These are phyloP conservation scores for Corbicula japonica DNA, from an alignment of 2,888 invertebrate species.

Conservation along the genomic window DNA sequence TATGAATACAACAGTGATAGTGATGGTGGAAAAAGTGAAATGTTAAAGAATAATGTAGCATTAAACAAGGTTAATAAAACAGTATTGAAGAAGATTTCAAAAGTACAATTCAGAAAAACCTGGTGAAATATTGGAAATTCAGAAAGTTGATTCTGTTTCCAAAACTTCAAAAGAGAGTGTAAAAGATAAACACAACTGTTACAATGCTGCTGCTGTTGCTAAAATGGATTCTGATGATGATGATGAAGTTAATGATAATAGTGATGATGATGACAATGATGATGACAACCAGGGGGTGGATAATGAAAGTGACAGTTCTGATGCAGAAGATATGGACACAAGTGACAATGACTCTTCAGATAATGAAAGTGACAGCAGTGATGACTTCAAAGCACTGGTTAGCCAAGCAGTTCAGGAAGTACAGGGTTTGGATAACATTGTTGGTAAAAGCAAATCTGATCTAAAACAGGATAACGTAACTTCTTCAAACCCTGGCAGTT, in stretches of 20 bases:
- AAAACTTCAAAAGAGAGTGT: too few species aligned
- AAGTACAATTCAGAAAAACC: too few species aligned
- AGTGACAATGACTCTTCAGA: neutral
- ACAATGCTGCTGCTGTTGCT: neutral
- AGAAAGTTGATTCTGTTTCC: too few species aligned
- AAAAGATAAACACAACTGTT: neutral
- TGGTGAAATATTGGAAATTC: too few species aligned
- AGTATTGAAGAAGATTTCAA: neutral
- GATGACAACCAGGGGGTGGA: conserved; percentile 5
- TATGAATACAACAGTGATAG: neutral
- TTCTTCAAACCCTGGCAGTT: too few species aligned
- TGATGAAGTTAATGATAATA: neutral
- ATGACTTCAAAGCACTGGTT: too few species aligned
- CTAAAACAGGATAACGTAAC: too few species aligned
- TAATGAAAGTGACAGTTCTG: conserved; percentile 23
- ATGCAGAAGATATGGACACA: conserved; percentile 10
- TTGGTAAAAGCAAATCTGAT: too few species aligned
- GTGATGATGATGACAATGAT: neutral
- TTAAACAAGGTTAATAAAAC: neutral
- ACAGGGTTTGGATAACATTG: too few species aligned
- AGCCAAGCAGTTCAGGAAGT: too few species aligned
- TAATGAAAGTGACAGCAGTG: too few species aligned
- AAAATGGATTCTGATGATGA: conserved; percentile 4
- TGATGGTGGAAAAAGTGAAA: neutral
- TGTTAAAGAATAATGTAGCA: neutral